phyloP scores from a whole-genome alignment of 2,888 invertebrate species.

The Phortica okadai region DNA sequence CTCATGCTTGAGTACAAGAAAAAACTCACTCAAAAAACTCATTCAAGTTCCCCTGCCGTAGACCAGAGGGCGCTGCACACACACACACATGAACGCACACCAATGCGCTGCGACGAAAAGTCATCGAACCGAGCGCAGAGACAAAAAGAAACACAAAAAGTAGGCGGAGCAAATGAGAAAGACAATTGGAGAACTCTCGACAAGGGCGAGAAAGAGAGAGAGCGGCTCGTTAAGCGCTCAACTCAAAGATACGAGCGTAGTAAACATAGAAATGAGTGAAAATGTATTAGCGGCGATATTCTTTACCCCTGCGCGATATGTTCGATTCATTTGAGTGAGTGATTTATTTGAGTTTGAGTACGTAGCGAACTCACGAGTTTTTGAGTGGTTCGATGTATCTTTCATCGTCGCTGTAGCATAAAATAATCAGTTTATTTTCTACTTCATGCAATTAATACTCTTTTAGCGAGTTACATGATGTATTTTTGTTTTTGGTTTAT shows the following conservation, averaged over 20 bases:
- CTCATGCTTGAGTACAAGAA: background rate
- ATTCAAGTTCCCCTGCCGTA: background rate
- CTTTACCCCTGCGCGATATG: conserved; percentile 42
- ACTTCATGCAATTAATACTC: background rate
- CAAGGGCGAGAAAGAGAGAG: conserved; percentile 37
- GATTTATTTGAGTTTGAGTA: background rate
- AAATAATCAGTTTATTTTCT: no score
- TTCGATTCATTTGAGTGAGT: background rate
- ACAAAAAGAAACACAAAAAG: conserved; percentile 54
- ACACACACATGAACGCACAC: conserved; percentile 36
- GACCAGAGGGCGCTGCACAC: conserved; percentile 29
- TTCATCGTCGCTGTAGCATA: no score
- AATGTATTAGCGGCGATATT: conserved; percentile 17
- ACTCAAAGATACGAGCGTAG: conserved; percentile 48
- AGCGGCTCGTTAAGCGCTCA: conserved; percentile 34
- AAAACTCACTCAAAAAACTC: conserved; percentile 1
- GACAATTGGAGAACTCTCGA: conserved; percentile 13
- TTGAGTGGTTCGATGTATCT: no score
- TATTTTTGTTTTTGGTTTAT: conserved; percentile 38
- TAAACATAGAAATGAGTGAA: conserved; percentile 65
- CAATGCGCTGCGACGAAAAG: conserved; percentile 10
- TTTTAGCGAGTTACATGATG: conserved; percentile 31
- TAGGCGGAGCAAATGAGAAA: conserved; percentile 67
- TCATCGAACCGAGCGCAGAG: conserved; percentile 19
- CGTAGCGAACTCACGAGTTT: no score